Evolutionary conservation across 2,888 invertebrate species (phyloP).

Genomic region (Eurois occulta): DNA sequence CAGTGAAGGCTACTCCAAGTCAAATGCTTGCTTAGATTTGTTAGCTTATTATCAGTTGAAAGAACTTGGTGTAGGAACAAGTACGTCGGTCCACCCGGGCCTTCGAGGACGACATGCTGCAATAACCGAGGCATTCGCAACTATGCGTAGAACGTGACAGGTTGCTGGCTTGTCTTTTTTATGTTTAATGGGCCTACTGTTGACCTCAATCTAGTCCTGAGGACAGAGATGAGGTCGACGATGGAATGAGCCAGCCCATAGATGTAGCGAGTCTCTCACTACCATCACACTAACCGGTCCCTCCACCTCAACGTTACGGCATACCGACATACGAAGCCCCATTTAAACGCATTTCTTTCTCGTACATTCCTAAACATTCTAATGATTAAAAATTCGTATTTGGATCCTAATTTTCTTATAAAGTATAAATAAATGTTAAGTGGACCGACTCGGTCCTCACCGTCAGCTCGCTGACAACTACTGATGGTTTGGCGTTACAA

Average conservation of each 20-base stretch:
- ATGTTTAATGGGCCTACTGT: too few relatives aligned
- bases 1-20: background rate
- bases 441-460: conserved; percentile 28
- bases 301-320: conserved; percentile 42
- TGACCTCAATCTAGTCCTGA: too few relatives aligned
- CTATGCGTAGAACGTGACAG: conserved; percentile 64
- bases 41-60: conserved; percentile 45
- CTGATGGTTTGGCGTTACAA: conserved; percentile 50
- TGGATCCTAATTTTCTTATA: conserved; percentile 57
- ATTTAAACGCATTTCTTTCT: conserved; percentile 60
- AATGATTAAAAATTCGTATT: conserved; percentile 53
- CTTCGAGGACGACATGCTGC: conserved; percentile 35
- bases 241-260: too few relatives aligned
- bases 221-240: too few relatives aligned
- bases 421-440: conserved; percentile 64
- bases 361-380: conserved; percentile 50
- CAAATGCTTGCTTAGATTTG: conserved; percentile 40
- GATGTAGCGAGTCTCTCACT: too few relatives aligned
- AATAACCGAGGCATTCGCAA: conserved; percentile 58
- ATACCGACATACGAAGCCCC: conserved; percentile 45
- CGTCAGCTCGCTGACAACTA: conserved; percentile 45
- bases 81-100: conserved; percentile 25
- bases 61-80: conserved; percentile 57
- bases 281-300: conserved; percentile 58
- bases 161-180: conserved; percentile 64